Evolutionary conservation across 2,888 invertebrate species (phyloP).

Genomic region (Caenorhabditis virilis): DNA sequence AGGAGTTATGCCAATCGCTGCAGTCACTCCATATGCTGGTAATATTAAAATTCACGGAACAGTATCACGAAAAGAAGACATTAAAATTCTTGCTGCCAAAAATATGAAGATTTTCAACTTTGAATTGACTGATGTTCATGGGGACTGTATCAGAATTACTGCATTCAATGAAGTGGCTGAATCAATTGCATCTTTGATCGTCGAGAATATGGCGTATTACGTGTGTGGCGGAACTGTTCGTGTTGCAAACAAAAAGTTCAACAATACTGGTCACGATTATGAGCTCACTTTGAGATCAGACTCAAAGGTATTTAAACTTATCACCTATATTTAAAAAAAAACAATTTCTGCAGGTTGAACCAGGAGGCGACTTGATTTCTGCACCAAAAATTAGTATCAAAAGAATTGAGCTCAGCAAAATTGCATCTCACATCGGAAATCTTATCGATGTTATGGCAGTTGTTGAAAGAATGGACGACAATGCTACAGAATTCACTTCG

Average conservation of each 20-base stretch:
- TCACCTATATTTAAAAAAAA: too few species aligned
- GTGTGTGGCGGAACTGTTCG: slow-evolving; percentile 85
- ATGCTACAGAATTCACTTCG: slow-evolving; percentile 42
- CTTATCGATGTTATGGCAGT: slow-evolving; percentile 58
- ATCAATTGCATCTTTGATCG: slow-evolving; percentile 34
- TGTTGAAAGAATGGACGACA: slow-evolving; percentile 53
- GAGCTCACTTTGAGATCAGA: slow-evolving; percentile 87
- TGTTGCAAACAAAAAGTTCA: slow-evolving; percentile 88
- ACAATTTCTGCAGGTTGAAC: slow-evolving; percentile 16
- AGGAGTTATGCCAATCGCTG: slow-evolving; percentile 36
- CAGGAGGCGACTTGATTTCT: slow-evolving; percentile 16
- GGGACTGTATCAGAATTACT: slow-evolving; percentile 43
- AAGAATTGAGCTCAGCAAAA: slow-evolving; percentile 7
- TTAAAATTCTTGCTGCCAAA: slow-evolving; percentile 38
- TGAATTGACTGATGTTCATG: slow-evolving; percentile 53
- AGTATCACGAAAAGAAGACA: slow-evolving; percentile 49
- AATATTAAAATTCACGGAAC: slow-evolving; percentile 53
- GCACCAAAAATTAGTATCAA: slow-evolving; percentile 21
- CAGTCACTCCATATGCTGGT: slow-evolving; percentile 43
- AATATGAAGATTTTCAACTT: slow-evolving; percentile 57
- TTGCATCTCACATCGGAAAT: slow-evolving; percentile 14
- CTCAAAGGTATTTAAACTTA: slow-evolving; percentile 72
- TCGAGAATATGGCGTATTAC: slow-evolving; percentile 76
- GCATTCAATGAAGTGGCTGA: slow-evolving; percentile 61
- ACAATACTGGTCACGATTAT: slow-evolving; percentile 86